Evolutionary conservation across 2,797 vertebrate species (phyloP), one percentile per base, ranked within the genome.

Genomic region (Channa striata): DNA sequence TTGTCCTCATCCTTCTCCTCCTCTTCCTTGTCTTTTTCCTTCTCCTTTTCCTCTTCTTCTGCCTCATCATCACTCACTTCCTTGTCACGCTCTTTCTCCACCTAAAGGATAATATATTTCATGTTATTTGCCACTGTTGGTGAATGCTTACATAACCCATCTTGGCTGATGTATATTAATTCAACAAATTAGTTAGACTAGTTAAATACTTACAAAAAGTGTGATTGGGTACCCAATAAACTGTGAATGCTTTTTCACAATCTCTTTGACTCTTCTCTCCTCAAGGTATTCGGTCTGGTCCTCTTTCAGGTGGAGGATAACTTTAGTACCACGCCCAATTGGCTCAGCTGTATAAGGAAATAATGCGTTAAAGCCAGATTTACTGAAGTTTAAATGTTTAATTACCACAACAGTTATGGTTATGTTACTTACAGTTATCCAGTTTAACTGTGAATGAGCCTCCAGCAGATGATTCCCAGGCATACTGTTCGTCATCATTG

Each of bases 211-310:
- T 94, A 97, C 96, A 40, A 93, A 98, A 0, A 98, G 95, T 0
- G 96, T 98, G 12, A 98, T 98, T 0, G 97, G 97, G 59, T 98
- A 98, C 44, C 98, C 97, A 0, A 99, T 99, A 66, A 99, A 99
- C 89, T 99, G 98, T 0, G 97, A 99, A 76, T 99, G 97, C 51
- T 98, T 98, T 89, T 98, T 98, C 63, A 98, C 96, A 0, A 97
- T 95, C 77, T 98, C 97, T 81, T 98, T 98, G 53, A 98, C 95
- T 89, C 12, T 95, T 92, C 96, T 5, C 68, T 98, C 97, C 68
- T 98, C 97, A 43, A 96, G 77, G 64, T 97, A 98, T 17, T 98
- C 97, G 0, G 94, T 96, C 39, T 97, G 96, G 79, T 99, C 98
- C 68, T 99, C 97, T 64, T 99, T 99, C 33, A 99, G 91, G 80